phyloP scores from a whole-genome alignment of 2,797 vertebrate species.

The Trematomus bernacchii region DNA sequence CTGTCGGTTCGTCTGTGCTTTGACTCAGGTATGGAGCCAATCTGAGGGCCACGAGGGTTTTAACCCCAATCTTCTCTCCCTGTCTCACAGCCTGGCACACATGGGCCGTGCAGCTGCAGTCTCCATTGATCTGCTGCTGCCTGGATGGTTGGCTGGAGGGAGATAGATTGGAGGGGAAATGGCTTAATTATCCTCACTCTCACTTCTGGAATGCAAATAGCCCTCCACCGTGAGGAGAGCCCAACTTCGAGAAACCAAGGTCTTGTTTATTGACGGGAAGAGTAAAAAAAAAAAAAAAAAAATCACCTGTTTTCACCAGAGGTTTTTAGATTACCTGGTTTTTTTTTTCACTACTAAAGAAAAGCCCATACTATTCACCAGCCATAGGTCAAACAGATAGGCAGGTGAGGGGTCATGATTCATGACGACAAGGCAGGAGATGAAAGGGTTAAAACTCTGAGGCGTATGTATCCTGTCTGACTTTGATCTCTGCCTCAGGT shows the following conservation, averaged over 20 bases:
- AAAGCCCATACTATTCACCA: slow-evolving; percentile 30
- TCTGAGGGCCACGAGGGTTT: slow-evolving; percentile 85
- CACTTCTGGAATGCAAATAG: slow-evolving; percentile 87
- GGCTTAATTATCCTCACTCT: slow-evolving; percentile 88
- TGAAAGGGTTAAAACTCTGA: slow-evolving; percentile 82
- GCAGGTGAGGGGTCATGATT: slow-evolving; percentile 75
- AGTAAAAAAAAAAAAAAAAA: neutral
- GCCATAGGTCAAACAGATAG: slow-evolving; percentile 67
- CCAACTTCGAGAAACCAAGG: slow-evolving; percentile 34
- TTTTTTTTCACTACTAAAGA: slow-evolving; percentile 33
- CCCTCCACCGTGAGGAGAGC: slow-evolving; percentile 57
- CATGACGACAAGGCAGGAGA: slow-evolving; percentile 67
- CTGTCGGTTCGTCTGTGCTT: slow-evolving; percentile 61
- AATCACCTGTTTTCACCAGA: slow-evolving; percentile 4
- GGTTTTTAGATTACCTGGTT: neutral
- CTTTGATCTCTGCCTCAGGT: slow-evolving; percentile 87
- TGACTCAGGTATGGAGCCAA: slow-evolving; percentile 85
- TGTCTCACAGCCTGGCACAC: slow-evolving; percentile 81
- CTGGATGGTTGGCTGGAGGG: slow-evolving; percentile 78
- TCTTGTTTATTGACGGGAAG: slow-evolving; percentile 3
- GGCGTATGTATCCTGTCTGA: slow-evolving; percentile 74
- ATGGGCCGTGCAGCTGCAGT: slow-evolving; percentile 84
- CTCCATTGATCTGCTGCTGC: slow-evolving; percentile 82
- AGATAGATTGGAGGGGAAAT: slow-evolving; percentile 90
- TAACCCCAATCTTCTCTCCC: slow-evolving; percentile 88